Base-by-base conservation (phyloP, 1,140 invertebrate genomes). In the Helicoverpa armigera region DNA sequence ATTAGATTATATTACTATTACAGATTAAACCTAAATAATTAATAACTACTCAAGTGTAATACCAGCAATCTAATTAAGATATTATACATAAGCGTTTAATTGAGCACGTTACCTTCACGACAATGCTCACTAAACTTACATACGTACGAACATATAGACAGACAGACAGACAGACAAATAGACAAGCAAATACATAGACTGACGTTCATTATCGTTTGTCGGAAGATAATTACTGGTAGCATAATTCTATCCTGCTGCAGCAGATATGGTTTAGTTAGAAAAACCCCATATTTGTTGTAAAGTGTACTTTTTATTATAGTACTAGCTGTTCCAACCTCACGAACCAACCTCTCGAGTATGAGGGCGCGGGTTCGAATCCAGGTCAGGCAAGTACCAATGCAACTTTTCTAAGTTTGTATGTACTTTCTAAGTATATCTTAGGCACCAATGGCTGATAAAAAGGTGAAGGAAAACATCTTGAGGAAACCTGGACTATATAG, bases 161-260 rank as follows among this genome's bases (percentile, higher is more conserved):
- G 35, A 35, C 31, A 35, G 4, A 31, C 31, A 31, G 31, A 31
- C 31, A 31, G 7, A 70, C 50, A 12, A 0, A 53, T 0, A 9
- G 14, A 53, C 12, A 50, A 16, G 51, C 10, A 29, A 29, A 53
- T 23, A 51, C 67, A 51, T 16, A 16, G 48, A 50, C 11, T 4
- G 12, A 29, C 4, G 50, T 70, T 51, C 48, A 70, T 70, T 70
- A 53, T 16, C 3, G 10, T n/a, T 13, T 53, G 67, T 53, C 16
- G 16, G 35, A 23, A 53, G 11, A 53, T 23, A 65, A 48, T 65
- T 65, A 48, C 5, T 65, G 63, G n/a, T 65, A 65, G 9, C 63
- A 43, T 65, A 43, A 65, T 65, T 65, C 63, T 65, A 16, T 65
- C 5, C 18, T 48, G 35, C n/a, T 23, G 56, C 14, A 11, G 13